Evolutionary conservation across 1,140 invertebrate species (phyloP).

Genomic region (Zophobas morio): DNA sequence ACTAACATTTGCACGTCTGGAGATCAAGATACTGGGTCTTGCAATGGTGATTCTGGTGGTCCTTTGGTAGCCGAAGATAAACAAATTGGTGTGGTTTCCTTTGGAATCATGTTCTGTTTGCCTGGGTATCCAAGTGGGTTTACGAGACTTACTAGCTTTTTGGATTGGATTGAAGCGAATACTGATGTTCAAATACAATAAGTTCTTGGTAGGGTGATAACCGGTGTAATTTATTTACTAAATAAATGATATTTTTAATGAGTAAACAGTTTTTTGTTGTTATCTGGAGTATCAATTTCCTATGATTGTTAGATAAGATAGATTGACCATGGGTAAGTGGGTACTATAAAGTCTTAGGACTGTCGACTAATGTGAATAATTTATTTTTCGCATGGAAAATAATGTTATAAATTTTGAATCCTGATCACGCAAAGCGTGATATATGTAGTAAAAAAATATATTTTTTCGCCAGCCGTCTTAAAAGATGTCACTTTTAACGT

Average conservation of each 20-base stretch:
- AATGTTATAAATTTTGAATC: too few relatives aligned
- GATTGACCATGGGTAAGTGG: too few relatives aligned
- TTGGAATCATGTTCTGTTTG: slow-evolving; percentile 80
- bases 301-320: too few relatives aligned
- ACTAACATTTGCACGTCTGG: slow-evolving; percentile 53
- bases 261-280: too few relatives aligned
- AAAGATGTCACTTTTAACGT: too few relatives aligned
- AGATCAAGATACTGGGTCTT: slow-evolving; percentile 73
- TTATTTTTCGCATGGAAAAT: too few relatives aligned
- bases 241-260: slow-evolving; percentile 2
- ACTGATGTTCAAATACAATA: slow-evolving; percentile 61
- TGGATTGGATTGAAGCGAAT: slow-evolving; percentile 73
- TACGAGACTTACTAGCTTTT: slow-evolving; percentile 78
- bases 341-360: too few relatives aligned
- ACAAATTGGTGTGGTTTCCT: slow-evolving; percentile 83
- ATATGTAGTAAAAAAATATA: too few relatives aligned
- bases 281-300: too few relatives aligned
- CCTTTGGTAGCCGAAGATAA: slow-evolving; percentile 77
- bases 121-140: slow-evolving; percentile 83
- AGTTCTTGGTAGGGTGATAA: slow-evolving; percentile 5
- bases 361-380: too few relatives aligned
- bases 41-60: slow-evolving; percentile 89
- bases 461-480: too few relatives aligned
- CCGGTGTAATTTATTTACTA: slow-evolving; percentile 12
- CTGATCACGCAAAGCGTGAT: too few relatives aligned